A percentile compares a stretch with the other conserved stretches of the same genome.
Evolutionary conservation across 2,888 invertebrate genomes (phyloP).

Genomic region (Endotricha flammealis): DNA sequence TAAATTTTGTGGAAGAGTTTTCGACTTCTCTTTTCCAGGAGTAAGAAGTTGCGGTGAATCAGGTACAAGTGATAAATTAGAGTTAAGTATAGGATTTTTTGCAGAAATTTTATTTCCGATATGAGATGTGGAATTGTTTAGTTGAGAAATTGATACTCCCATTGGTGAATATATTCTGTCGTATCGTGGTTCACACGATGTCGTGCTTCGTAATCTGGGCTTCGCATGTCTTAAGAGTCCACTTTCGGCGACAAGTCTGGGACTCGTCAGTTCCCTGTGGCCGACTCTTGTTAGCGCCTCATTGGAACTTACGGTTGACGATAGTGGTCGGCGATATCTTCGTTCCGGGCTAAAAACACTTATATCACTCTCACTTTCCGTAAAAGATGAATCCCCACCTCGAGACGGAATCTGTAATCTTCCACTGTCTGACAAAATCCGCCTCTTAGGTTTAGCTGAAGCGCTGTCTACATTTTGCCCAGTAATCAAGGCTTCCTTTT

Average conservation of each 20-base stretch:
- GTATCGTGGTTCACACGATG: slow-evolving; percentile 66
- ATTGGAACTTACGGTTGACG: slow-evolving; percentile 64
- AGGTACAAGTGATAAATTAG: slow-evolving; percentile 66
- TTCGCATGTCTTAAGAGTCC: slow-evolving; percentile 49
- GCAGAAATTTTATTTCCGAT: slow-evolving; percentile 49
- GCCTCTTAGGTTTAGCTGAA: slow-evolving; percentile 47
- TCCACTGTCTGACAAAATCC: slow-evolving; percentile 45
- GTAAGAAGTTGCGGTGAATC: slow-evolving; percentile 67
- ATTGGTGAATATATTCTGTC: slow-evolving; percentile 68
- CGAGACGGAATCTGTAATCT: slow-evolving; percentile 47
- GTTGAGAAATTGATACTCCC: slow-evolving; percentile 58
- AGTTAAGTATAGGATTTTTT: slow-evolving; percentile 58
- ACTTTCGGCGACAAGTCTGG: slow-evolving; percentile 59
- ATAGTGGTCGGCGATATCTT: slow-evolving; percentile 59
- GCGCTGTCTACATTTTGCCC: slow-evolving; percentile 44
- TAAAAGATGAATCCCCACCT: slow-evolving; percentile 60
- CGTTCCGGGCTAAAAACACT: slow-evolving; percentile 60
- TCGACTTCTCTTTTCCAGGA: slow-evolving; percentile 75
- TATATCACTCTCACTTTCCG: slow-evolving; percentile 69
- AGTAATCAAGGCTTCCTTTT: slow-evolving; percentile 64
- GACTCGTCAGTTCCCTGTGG: slow-evolving; percentile 60
- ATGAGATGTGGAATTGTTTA: slow-evolving; percentile 56
- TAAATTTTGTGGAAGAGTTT: slow-evolving; percentile 80
- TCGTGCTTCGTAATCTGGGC: slow-evolving; percentile 61
- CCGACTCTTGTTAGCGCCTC: slow-evolving; percentile 60